Conservation (phyloP, 2,797 vertebrate species). For the Acridotheres tristis region DNA sequence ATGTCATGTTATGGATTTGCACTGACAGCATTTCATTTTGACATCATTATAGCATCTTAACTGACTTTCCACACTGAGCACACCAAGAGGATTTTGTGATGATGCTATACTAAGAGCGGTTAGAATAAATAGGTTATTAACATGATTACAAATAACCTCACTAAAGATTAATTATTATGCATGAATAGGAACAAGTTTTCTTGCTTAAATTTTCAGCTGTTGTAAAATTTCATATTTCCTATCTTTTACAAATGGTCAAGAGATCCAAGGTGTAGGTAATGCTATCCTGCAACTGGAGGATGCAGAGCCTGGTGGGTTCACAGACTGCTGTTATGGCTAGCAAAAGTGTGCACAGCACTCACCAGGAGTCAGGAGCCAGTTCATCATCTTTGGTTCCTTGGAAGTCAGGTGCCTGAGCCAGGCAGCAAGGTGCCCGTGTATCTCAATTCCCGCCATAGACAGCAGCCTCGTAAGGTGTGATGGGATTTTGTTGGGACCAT, state of each 20-base stretch:
- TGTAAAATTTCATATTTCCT: neutral
- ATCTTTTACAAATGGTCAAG: neutral
- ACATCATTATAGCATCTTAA: constrained; percentile 69
- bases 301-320: neutral
- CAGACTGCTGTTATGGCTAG: fast-evolving
- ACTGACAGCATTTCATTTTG: constrained; percentile 76
- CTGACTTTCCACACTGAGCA: constrained; percentile 50
- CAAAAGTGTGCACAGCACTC: neutral
- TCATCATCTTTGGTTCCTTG: neutral
- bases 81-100: constrained; percentile 32
- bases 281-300: neutral
- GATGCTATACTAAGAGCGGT: constrained; percentile 52
- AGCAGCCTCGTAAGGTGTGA: neutral
- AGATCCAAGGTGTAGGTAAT: neutral
- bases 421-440: neutral
- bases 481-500: neutral
- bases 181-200: neutral
- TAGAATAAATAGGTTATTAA: constrained; percentile 10
- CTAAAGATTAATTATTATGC: neutral
- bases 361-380: neutral
- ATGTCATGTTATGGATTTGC: constrained; percentile 67
- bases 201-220: neutral
- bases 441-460: neutral
- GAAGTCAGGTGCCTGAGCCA: neutral
- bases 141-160: neutral